A percentile compares a stretch with the other conserved stretches of the same genome.
phyloP scores from a whole-genome alignment of 35 echinoderm and acorn worm genomes.

The Ptychodera flava region DNA sequence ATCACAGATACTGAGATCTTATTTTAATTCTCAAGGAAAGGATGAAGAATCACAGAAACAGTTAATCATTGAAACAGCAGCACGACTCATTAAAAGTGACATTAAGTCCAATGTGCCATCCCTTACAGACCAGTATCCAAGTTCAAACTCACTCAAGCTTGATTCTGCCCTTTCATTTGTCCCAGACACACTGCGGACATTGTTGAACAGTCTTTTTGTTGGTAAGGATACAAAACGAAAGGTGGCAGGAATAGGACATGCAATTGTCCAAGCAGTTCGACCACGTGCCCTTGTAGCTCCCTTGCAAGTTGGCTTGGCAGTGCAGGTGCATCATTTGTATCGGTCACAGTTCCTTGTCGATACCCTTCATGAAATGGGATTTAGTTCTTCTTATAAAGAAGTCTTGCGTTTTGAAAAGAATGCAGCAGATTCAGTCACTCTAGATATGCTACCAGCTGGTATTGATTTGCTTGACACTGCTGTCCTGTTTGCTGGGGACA shows the following conservation, averaged over 20 bases:
- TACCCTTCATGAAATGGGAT: constrained; percentile 47
- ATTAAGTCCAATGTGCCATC: constrained; percentile 60
- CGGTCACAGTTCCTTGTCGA: constrained; percentile 55
- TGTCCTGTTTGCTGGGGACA: constrained; percentile 52
- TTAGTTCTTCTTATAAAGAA: constrained; percentile 49
- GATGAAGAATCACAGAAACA: constrained; percentile 39
- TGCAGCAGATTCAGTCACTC: constrained; percentile 35
- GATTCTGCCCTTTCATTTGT: constrained; percentile 42
- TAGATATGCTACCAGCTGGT: constrained; percentile 33
- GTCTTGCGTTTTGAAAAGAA: constrained; percentile 55
- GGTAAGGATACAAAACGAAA: constrained; percentile 51
- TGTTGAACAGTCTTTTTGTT: constrained; percentile 42
- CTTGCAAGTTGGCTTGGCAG: constrained; percentile 32
- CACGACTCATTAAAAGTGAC: constrained; percentile 64
- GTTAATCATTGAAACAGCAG: constrained; percentile 58
- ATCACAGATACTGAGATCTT: too few relatives aligned
- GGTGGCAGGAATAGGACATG: constrained; percentile 52
- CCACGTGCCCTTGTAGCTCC: constrained; percentile 36
- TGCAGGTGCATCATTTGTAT: constrained; percentile 57
- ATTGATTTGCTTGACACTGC: constrained; percentile 24
- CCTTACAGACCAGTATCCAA: constrained; percentile 47
- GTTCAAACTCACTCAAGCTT: constrained; percentile 34
- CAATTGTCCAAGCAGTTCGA: constrained; percentile 43
- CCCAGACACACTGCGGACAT: constrained; percentile 25
- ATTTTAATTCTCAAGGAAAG: constrained; percentile 3